phyloP scores from a whole-genome alignment of 2,888 invertebrate species.

The Thyatira batis region DNA sequence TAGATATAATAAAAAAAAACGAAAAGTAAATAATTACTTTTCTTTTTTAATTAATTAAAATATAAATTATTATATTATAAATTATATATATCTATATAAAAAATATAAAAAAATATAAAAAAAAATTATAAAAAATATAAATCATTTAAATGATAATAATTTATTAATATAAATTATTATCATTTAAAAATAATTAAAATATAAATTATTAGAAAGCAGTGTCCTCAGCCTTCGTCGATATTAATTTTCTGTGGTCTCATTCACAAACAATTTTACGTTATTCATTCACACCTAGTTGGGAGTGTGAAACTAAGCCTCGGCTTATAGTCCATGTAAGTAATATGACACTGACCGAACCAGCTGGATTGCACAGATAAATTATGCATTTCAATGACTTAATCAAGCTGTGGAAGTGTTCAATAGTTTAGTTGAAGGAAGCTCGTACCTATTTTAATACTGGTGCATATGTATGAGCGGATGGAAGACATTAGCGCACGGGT shows the following conservation, averaged over 20 bases:
- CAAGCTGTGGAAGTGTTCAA: background rate
- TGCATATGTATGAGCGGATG: background rate
- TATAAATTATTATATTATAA: too few species aligned
- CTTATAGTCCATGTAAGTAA: background rate
- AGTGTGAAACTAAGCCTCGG: background rate
- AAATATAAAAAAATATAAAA: too few species aligned
- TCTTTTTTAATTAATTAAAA: too few species aligned
- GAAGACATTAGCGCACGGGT: background rate
- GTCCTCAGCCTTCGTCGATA: too few species aligned
- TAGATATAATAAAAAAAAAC: background rate
- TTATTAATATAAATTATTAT: too few species aligned
- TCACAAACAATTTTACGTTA: background rate
- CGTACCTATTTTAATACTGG: background rate
- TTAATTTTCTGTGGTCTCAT: background rate
- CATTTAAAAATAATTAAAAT: too few species aligned
- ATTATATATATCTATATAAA: too few species aligned
- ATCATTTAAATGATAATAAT: too few species aligned
- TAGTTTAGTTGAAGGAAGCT: background rate
- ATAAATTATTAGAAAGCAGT: too few species aligned
- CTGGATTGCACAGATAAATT: background rate
- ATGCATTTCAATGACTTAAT: background rate
- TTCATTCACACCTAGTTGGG: background rate
- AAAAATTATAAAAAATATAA: too few species aligned
- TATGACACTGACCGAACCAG: background rate
- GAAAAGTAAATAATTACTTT: too few species aligned